phyloP scores from a whole-genome alignment of 2,888 invertebrate species.

The Azorinus chamasolen region DNA sequence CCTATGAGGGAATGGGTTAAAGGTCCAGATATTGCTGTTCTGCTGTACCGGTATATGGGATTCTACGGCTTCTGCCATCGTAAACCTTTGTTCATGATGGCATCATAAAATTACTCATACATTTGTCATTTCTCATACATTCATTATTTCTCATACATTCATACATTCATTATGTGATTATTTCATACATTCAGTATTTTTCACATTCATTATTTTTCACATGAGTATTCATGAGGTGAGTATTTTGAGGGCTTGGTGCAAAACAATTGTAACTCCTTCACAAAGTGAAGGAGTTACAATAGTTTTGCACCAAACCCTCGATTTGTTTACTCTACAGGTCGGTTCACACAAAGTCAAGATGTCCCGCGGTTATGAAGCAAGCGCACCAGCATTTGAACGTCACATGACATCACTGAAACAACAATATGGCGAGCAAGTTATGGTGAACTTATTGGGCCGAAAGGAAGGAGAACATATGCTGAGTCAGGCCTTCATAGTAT shows the following conservation, averaged over 20 bases:
- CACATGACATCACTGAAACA: conserved; percentile 95
- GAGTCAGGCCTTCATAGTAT: conserved; percentile 89
- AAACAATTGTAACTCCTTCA: too few relatives aligned
- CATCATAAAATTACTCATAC: too few relatives aligned
- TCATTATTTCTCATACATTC: too few relatives aligned
- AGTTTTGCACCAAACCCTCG: not conserved
- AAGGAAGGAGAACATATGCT: conserved; percentile 99
- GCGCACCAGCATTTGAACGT: conserved; percentile 96
- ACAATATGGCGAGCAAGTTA: conserved; percentile 95
- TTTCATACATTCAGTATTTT: not conserved
- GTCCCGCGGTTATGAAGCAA: conserved; percentile 97
- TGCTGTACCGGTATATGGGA: too few relatives aligned
- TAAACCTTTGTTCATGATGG: too few relatives aligned
- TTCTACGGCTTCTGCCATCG: too few relatives aligned
- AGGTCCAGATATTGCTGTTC: too few relatives aligned
- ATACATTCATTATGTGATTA: too few relatives aligned
- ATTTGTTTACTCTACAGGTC: conserved; percentile 88
- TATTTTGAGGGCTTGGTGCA: too few relatives aligned
- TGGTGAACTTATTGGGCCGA: conserved; percentile 96
- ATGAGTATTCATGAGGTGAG: not conserved
- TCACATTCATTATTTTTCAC: not conserved
- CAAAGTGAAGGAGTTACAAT: too few relatives aligned
- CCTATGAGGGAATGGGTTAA: too few relatives aligned
- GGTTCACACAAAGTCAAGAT: conserved; percentile 99
- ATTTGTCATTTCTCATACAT: too few relatives aligned